phyloP scores from a whole-genome alignment of 1,140 invertebrate species.

The Ips nitidus region DNA sequence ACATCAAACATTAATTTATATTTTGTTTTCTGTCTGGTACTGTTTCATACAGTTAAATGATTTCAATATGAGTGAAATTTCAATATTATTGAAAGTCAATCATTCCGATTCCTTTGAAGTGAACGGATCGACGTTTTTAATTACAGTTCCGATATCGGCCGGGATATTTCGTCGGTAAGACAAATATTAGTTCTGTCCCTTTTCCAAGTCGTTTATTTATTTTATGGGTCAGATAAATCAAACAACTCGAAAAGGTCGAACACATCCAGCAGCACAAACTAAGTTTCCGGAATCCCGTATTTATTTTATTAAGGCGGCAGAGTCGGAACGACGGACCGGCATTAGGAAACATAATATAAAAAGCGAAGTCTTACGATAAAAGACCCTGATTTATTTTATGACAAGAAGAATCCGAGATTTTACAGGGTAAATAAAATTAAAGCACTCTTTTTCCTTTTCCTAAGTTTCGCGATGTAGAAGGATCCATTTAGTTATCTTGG shows the following conservation, averaged over 20 bases:
- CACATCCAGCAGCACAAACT: constrained; percentile 22
- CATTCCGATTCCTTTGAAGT: too few species aligned
- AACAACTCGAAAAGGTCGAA: constrained; percentile 24
- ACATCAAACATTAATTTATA: too few species aligned
- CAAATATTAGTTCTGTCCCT: constrained; percentile 14
- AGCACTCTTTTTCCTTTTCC: constrained; percentile 28
- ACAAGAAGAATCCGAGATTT: constrained; percentile 33
- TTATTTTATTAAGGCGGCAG: constrained; percentile 34
- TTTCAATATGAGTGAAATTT: too few species aligned
- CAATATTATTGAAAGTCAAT: too few species aligned
- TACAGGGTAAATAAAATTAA: constrained; percentile 38
- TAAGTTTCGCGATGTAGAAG: constrained; percentile 33
- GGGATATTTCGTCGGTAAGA: not conserved
- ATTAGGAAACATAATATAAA: constrained; percentile 36
- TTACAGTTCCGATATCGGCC: too few species aligned
- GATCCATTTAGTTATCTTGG: constrained; percentile 35
- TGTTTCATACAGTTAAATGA: too few species aligned
- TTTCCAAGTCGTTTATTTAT: constrained; percentile 16
- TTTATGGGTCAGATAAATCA: constrained; percentile 28
- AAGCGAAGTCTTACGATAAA: constrained; percentile 33
- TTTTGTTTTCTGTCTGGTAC: too few species aligned
- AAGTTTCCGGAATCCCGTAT: constrained; percentile 32
- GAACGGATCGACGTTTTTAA: too few species aligned
- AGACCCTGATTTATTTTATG: constrained; percentile 36
- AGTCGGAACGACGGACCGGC: constrained; percentile 29